Base-by-base conservation (phyloP, 2,797 vertebrate species). In the Fistularia commersonii region DNA sequence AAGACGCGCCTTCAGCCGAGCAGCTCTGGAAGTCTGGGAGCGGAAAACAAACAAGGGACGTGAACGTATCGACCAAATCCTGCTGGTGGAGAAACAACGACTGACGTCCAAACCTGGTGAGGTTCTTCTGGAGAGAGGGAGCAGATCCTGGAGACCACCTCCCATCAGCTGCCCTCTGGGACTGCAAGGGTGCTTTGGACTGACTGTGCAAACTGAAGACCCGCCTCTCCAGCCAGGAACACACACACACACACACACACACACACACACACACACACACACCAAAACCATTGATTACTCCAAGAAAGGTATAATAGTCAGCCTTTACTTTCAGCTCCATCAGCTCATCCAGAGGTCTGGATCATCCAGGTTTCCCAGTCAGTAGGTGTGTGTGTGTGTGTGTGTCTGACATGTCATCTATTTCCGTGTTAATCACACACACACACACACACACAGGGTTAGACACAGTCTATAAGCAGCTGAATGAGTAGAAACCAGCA, bases 281-380 rank as follows among this genome's bases (percentile, higher is more conserved):
- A n/a, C n/a, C n/a, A n/a, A 66, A 59, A 43, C 47, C 66, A 86
- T 86, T 81, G 83, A 87, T 87, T 79, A 66, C 57, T 63, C 48
- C 41, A 64, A 63, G 72, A 41, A 59, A 59, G 69, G 54, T 58
- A 72, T 72, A 76, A 80, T 74, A 74, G 78, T 85, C 82, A 87
- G 83, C 78, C 51, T 9, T 81, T 79, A 77, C 51, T 56, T 86
- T 83, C 67, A 63, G 82, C 82, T 44, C 64, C 61, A 86, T 87
- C 85, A 87, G 85, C 85, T 76, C 69, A 82, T 82, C 74, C 66
- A 79, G 36, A 52, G 59, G 48, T 69, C 69, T 79, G 77, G 61
- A 82, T 76, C 74, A 38, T 67, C 39, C 13, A 13, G 23, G 48
- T 64, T 49, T 73, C 15, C 14, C n/a, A 42, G 32, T 1, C 13